Conservation (phyloP, 2,888 invertebrate genomes). For the Nomada flava region DNA sequence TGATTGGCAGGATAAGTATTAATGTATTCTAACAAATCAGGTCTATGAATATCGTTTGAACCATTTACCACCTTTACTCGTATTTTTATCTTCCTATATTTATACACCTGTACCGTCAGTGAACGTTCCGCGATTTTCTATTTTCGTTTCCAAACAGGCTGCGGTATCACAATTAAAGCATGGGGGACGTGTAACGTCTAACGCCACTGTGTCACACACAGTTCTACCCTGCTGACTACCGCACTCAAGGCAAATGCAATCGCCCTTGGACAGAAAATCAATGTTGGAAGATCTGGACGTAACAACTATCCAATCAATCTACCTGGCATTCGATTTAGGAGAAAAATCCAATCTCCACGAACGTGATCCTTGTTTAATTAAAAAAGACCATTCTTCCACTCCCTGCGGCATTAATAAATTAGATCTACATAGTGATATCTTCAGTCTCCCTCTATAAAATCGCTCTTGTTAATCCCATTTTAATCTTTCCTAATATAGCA, state of each 20-base stretch:
- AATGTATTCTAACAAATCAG: no score
- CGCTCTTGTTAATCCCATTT: no score
- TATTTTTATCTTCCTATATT: neutral
- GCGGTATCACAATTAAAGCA: neutral
- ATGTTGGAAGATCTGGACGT: neutral
- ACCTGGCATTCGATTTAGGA: slow-evolving; percentile 12
- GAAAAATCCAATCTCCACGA: neutral
- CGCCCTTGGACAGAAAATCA: slow-evolving; percentile 22
- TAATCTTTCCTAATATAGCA: no score
- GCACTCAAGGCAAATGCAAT: neutral
- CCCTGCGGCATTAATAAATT: no score
- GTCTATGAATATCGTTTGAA: no score
- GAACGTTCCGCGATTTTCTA: no score
- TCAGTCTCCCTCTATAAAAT: no score
- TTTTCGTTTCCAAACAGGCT: neutral
- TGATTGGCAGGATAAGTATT: no score
- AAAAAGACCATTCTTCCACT: no score
- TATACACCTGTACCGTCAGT: neutral
- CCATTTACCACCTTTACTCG: neutral
- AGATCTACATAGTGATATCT: no score
- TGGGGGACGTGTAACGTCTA: neutral
- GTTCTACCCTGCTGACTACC: slow-evolving; percentile 12
- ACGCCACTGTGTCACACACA: neutral
- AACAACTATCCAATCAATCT: slow-evolving; percentile 2
- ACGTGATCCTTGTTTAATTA: no score